Evolutionary conservation across 2,113 vertebrate species (phyloP).

Genomic region (Centrocercus urophasianus): DNA sequence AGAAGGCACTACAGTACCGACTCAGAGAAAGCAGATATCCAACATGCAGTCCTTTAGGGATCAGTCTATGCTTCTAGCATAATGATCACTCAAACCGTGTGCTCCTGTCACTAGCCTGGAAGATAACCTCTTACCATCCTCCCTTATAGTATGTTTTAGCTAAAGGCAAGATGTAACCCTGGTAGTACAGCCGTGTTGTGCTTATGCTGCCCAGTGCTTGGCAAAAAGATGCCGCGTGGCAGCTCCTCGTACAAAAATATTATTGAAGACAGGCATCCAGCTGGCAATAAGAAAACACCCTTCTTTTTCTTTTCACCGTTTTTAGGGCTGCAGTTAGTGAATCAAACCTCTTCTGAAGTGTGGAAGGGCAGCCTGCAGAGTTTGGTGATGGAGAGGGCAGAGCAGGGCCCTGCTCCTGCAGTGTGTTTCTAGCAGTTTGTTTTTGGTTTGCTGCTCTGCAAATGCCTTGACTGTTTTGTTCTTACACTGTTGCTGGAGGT

Average conservation of each 20-base stretch:
- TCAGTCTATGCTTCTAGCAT: not conserved
- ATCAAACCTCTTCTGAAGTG: not conserved
- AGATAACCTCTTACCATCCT: not conserved
- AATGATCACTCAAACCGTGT: not conserved
- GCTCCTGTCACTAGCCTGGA: not conserved
- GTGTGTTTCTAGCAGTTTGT: not conserved
- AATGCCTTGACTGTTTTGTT: constrained; percentile 24
- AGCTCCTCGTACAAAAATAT: not conserved
- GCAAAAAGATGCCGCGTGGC: not conserved
- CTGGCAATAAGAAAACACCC: not conserved
- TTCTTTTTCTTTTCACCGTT: not conserved
- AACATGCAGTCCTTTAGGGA: not conserved
- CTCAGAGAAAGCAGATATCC: not conserved
- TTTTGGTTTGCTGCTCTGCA: constrained; percentile 11
- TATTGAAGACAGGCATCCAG: not conserved
- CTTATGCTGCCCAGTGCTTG: not conserved
- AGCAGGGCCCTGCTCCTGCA: not conserved
- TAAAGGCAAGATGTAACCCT: not conserved
- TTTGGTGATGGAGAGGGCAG: constrained; percentile 12
- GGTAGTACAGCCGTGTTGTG: not conserved
- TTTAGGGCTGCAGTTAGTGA: not conserved
- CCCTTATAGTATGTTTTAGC: not conserved
- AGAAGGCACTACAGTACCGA: rapidly evolving
- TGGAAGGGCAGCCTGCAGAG: not conserved
- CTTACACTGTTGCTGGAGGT: constrained; percentile 9